Evolutionary conservation across 2,888 invertebrate species (phyloP).

Genomic region (Neoascia interrupta): DNA sequence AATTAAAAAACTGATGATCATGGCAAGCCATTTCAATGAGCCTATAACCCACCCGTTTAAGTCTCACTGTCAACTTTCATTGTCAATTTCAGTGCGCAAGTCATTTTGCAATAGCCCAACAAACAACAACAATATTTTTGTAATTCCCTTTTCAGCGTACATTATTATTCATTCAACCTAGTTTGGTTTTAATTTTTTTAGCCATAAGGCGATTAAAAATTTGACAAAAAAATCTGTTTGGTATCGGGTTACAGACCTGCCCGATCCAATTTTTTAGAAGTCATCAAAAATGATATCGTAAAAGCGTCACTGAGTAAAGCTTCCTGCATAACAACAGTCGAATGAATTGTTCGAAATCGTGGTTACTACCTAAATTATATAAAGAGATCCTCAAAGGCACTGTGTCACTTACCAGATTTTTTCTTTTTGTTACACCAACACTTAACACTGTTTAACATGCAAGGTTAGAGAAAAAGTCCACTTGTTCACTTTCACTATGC

Average conservation of each 20-base stretch:
- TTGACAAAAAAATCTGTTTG: not conserved
- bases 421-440: constrained; percentile 13
- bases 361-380: too few relatives aligned
- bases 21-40: constrained; percentile 3
- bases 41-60: not conserved
- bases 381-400: too few relatives aligned
- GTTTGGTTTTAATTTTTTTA: constrained; percentile 29
- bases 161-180: constrained; percentile 27
- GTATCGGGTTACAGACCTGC: constrained; percentile 23
- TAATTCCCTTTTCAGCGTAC: constrained; percentile 5
- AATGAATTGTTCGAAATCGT: too few relatives aligned
- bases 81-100: constrained; percentile 47
- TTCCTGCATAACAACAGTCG: too few relatives aligned
- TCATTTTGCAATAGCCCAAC: constrained; percentile 37
- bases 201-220: constrained; percentile 4
- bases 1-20: constrained; percentile 29
- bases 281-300: constrained; percentile 36
- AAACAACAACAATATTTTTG: not conserved
- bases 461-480: not conserved
- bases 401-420: constrained; percentile 6
- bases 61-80: constrained; percentile 47
- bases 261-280: not conserved
- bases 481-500: constrained; percentile 62
- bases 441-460: too few relatives aligned
- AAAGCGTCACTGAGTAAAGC: constrained; percentile 5